Evolutionary conservation across 2,888 invertebrate species (phyloP).

Genomic region (Dyspetes luteomarginatus): DNA sequence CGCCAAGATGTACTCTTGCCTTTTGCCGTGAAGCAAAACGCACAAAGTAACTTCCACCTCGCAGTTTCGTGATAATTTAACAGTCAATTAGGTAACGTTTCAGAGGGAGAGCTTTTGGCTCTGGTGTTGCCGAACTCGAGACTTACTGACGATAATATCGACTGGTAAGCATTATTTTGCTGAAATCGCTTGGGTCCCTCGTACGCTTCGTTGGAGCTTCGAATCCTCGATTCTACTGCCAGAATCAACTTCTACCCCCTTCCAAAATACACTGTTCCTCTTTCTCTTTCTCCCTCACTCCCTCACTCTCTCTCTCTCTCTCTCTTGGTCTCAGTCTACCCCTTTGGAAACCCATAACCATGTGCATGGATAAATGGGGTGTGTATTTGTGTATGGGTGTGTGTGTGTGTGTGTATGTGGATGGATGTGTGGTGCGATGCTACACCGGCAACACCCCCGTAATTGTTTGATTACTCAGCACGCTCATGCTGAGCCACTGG

Average conservation of each 20-base stretch:
- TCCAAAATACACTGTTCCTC: slow-evolving; percentile 9
- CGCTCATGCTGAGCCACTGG: slow-evolving; percentile 78
- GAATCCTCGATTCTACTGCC: slow-evolving; percentile 64
- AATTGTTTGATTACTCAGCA: slow-evolving; percentile 84
- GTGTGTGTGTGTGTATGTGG: neutral
- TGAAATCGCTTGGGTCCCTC: slow-evolving; percentile 77
- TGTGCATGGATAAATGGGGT: slow-evolving; percentile 43
- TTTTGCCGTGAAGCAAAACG: slow-evolving; percentile 30
- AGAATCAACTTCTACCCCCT: slow-evolving; percentile 58
- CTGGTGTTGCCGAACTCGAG: slow-evolving; percentile 53
- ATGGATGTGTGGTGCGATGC: slow-evolving; percentile 24
- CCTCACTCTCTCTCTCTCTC: neutral
- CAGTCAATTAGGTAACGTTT: slow-evolving; percentile 81
- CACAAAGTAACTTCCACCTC: slow-evolving; percentile 51
- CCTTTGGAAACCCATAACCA: slow-evolving; percentile 49
- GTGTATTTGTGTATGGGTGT: neutral
- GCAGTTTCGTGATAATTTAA: slow-evolving; percentile 79
- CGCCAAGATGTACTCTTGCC: neutral
- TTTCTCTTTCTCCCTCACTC: slow-evolving; percentile 42
- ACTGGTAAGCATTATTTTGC: slow-evolving; percentile 81
- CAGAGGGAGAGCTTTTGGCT: slow-evolving; percentile 58
- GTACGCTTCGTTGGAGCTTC: slow-evolving; percentile 63
- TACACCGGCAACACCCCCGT: slow-evolving; percentile 70
- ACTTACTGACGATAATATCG: slow-evolving; percentile 66
- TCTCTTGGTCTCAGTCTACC: slow-evolving; percentile 23